Base-by-base conservation (phyloP, 2,888 invertebrate species). In the Lepidocyrtinus sp. region DNA sequence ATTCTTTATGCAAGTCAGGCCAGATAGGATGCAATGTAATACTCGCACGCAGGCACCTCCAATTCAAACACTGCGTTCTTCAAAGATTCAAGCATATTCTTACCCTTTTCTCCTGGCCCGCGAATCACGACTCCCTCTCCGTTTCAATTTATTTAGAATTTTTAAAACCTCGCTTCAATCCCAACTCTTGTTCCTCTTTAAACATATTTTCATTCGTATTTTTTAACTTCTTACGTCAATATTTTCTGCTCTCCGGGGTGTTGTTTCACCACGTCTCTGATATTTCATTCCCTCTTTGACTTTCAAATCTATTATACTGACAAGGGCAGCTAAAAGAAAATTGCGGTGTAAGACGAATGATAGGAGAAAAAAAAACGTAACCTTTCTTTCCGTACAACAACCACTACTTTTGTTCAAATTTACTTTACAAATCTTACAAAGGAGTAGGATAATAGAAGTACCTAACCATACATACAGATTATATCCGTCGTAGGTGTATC, bases 241-340 rank as follows among this genome's bases (percentile, higher is more conserved):
- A 61, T 71, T 74, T 64, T 45, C 9, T 55, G 36, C 80, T 80
- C 80, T 80, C 80, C 80, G 70, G 80, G 80, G 80, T 80, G 80
- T 80, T 80, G 80, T 80, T 80, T 80, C 75, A 75, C 80, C 70
- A 75, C 74, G 75, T 75, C 80, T 80, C 80, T 80, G 80, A 75
- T 80, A 80, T 82, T 82, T 77, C 78, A 75, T 82, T 72, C 72
- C 82, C 75, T 79, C 74, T 75, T 72, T 78, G 78, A 73, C 75
- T 82, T 78, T 75, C 72, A 78, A 78, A 82, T 82, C 71, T 78
- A 78, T 78, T 82, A 74, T 77, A 71, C 77, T 74, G 82, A 82
- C 71, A 75, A 68, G 75, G 59, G 24, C 17, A 75, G 61, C 26
- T 64, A 36, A 71, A 67, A 63, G 50, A 55, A 62, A 25, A 73